Evolutionary conservation across 2,113 vertebrate genomes (phyloP).

Genomic region (Columbina picui): DNA sequence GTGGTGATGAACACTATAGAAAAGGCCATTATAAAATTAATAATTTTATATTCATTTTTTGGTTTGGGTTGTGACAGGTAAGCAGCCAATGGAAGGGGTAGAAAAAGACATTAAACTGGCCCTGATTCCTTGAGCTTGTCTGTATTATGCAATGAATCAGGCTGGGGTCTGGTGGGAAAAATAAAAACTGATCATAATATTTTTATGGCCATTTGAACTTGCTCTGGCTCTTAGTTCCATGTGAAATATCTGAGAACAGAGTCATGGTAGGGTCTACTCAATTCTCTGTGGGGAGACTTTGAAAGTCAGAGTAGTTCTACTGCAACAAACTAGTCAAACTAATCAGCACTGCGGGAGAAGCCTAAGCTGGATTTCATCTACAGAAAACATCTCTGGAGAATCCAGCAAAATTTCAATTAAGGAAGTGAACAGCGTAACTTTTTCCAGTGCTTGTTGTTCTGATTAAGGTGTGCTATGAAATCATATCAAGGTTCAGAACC

Average conservation of each 20-base stretch:
- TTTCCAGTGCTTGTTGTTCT: background rate
- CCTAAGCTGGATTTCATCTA: background rate
- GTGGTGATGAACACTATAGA: background rate
- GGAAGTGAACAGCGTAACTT: background rate
- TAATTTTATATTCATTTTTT: background rate
- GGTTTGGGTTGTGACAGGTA: background rate
- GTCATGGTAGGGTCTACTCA: background rate
- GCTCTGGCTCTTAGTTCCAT: background rate
- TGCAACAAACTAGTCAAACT: background rate
- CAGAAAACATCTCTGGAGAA: background rate
- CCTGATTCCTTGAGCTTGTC: background rate
- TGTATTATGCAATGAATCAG: background rate
- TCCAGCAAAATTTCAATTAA: background rate
- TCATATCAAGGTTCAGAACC: background rate
- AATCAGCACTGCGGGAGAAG: background rate
- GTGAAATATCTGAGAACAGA: background rate
- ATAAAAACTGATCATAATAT: constrained; percentile 9
- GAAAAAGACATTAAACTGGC: background rate
- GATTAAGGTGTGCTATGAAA: background rate
- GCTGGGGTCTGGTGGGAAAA: background rate
- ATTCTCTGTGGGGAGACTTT: background rate
- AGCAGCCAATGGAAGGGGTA: background rate
- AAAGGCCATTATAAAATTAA: background rate
- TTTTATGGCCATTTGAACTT: constrained; percentile 12
- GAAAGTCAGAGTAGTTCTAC: constrained; percentile 13